A percentile compares a stretch with the other conserved stretches of the same genome.
Evolutionary conservation across 2,888 invertebrate species (phyloP).

Genomic region (Coelinius sp.): DNA sequence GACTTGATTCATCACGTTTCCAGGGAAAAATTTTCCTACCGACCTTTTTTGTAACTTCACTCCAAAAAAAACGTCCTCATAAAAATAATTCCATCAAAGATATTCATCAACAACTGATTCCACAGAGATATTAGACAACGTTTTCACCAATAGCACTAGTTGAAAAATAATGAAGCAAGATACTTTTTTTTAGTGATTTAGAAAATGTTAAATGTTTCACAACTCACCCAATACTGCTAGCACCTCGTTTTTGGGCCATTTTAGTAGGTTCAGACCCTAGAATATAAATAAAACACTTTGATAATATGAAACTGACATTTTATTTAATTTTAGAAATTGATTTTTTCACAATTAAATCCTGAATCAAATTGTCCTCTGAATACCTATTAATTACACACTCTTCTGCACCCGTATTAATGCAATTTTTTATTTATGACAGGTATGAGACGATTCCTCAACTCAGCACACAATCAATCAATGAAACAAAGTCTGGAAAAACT

Average conservation of each 20-base stretch:
- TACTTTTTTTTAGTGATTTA: no score
- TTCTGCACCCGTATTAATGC: not conserved
- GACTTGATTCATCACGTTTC: not conserved
- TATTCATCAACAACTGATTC: no score
- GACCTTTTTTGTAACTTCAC: no score
- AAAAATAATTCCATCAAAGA: no score
- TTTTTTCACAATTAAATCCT: not conserved
- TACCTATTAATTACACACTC: not conserved
- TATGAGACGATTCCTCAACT: not conserved
- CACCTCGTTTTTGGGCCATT: conserved; percentile 85
- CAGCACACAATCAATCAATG: conserved; percentile 2
- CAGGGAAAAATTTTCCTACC: not conserved
- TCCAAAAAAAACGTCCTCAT: no score
- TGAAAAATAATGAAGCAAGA: not conserved
- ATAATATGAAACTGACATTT: not conserved
- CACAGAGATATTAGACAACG: not conserved
- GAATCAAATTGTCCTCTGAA: not conserved
- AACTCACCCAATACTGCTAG: conserved; percentile 86
- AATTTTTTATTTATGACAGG: not conserved
- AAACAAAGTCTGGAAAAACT: not conserved
- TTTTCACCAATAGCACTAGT: no score
- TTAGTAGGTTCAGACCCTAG: conserved; percentile 85
- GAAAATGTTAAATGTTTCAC: conserved; percentile 10
- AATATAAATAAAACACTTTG: conserved; percentile 67
- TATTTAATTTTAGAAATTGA: no score